Evolutionary conservation across 1,140 invertebrate genomes (phyloP).

Genomic region (Saccostrea echinata): DNA sequence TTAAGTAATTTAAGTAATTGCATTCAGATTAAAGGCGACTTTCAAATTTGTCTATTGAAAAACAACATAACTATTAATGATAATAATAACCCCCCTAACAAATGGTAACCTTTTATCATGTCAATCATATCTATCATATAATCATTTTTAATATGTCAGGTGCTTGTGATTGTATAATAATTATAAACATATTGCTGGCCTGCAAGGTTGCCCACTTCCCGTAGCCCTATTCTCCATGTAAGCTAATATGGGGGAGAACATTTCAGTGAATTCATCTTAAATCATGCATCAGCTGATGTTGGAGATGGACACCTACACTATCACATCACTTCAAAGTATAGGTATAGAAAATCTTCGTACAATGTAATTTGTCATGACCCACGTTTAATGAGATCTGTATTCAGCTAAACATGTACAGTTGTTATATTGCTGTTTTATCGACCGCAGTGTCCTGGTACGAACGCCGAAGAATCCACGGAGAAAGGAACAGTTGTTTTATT

Average conservation of each 20-base stretch:
- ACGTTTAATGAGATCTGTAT: not conserved
- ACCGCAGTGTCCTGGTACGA: not conserved
- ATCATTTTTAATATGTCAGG: too few relatives aligned
- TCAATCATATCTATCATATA: not conserved
- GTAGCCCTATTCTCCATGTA: not conserved
- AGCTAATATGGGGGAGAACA: not conserved
- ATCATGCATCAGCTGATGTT: not conserved
- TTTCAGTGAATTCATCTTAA: not conserved
- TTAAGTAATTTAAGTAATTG: too few relatives aligned
- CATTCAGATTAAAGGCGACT: not conserved
- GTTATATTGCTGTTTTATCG: constrained; percentile 15
- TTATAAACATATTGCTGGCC: not conserved
- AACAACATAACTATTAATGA: not conserved
- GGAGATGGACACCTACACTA: not conserved
- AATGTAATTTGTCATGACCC: not conserved
- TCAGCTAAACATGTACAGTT: not conserved
- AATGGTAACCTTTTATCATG: not conserved
- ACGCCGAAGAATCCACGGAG: not conserved
- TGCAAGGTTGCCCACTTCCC: not conserved
- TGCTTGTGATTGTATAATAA: not conserved
- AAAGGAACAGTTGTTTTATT: not conserved
- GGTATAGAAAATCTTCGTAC: not conserved
- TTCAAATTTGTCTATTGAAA: too few relatives aligned
- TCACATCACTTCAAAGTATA: not conserved
- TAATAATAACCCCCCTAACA: not conserved